These are phyloP conservation scores for Brienomyrus longianalis DNA, from an alignment of 2,113 vertebrate genomes.

Conservation along the genomic window DNA sequence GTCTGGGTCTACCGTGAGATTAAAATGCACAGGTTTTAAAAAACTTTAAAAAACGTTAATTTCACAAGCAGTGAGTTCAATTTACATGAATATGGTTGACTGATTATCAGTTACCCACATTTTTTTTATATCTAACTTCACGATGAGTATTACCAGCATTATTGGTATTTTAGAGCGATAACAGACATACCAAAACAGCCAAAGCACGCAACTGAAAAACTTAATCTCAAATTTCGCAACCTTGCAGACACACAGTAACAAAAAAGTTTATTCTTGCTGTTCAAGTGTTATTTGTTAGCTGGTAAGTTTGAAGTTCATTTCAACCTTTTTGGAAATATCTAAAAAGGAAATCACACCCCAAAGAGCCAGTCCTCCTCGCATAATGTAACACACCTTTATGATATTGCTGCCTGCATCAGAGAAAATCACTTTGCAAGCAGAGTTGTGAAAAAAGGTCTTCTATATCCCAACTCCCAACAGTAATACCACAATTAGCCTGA, in stretches of 20 bases:
- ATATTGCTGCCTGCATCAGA: background rate
- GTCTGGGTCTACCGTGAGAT: constrained; percentile 67
- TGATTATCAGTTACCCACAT: background rate
- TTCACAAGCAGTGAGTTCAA: background rate
- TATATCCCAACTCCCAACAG: background rate
- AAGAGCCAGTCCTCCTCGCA: background rate
- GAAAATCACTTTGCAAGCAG: too few species aligned
- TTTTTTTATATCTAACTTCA: background rate
- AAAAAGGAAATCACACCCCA: background rate
- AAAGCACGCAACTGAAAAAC: background rate
- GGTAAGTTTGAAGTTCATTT: background rate
- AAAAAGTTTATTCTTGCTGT: background rate
- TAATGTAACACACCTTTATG: background rate
- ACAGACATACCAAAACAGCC: background rate
- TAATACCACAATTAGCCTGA: background rate
- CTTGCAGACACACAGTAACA: background rate
- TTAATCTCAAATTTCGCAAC: background rate
- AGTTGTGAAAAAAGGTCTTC: background rate
- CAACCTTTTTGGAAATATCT: background rate
- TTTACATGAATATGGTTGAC: background rate
- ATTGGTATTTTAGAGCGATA: background rate
- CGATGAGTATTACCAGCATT: background rate
- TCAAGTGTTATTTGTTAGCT: background rate
- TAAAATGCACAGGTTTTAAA: background rate
- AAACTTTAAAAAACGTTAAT: background rate